phyloP scores from a whole-genome alignment of 37 sponge, comb jelly and placozoan species.

The Cladorhizidae sp. region DNA sequence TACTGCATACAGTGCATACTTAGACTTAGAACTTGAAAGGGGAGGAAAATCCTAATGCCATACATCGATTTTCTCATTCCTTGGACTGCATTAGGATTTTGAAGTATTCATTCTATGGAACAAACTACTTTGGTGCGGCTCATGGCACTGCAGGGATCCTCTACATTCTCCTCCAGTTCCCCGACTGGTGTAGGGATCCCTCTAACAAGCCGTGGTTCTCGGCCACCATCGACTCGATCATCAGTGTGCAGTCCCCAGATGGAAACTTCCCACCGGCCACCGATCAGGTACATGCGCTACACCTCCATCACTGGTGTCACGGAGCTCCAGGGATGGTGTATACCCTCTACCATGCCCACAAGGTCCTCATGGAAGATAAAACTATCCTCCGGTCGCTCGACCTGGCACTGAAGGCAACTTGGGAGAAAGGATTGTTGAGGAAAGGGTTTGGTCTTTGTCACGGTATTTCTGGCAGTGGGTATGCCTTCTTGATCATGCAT shows the following conservation, averaged over 20 bases:
- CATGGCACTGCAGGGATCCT: slow-evolving; percentile 67
- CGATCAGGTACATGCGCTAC: slow-evolving; percentile 6
- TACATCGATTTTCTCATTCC: not conserved
- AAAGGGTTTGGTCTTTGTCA: slow-evolving; percentile 82
- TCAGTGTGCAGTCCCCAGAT: slow-evolving; percentile 45
- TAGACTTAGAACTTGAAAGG: too few species aligned
- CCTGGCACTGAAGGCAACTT: slow-evolving; percentile 30
- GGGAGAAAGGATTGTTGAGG: slow-evolving; percentile 76
- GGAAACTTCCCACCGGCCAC: slow-evolving; percentile 61
- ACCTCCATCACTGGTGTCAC: slow-evolving; percentile 86
- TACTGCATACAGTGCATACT: too few species aligned
- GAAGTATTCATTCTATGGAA: slow-evolving; percentile 41
- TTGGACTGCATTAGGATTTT: slow-evolving; percentile 17
- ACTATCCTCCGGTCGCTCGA: slow-evolving; percentile 43
- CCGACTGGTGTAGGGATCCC: slow-evolving; percentile 29
- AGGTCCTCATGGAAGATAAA: slow-evolving; percentile 23
- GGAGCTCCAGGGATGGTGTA: slow-evolving; percentile 75
- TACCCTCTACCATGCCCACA: slow-evolving; percentile 57
- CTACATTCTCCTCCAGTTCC: slow-evolving; percentile 53
- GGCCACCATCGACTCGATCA: slow-evolving; percentile 46
- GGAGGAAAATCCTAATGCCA: too few species aligned
- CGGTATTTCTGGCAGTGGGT: slow-evolving; percentile 78
- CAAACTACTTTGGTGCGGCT: slow-evolving; percentile 67
- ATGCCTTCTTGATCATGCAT: slow-evolving; percentile 73
- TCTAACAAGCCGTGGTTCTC: slow-evolving; percentile 18